Percentiles rank a stretch among this genome's conserved stretches.
These are phyloP conservation scores for Cepaea hortensis DNA, from an alignment of 2,888 invertebrate genomes.

Conservation along the genomic window DNA sequence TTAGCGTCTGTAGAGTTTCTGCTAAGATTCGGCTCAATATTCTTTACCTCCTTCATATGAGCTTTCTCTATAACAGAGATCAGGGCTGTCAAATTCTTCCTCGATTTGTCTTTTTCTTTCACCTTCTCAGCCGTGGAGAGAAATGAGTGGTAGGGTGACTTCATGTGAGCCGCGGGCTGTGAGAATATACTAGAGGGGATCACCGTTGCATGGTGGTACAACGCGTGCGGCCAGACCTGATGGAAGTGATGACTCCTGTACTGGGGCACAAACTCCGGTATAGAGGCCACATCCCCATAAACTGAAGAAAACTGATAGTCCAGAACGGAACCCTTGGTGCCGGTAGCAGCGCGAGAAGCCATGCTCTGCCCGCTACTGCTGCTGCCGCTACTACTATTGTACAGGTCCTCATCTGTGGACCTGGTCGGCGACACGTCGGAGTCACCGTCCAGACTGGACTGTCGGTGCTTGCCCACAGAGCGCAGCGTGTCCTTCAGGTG, in stretches of 20 bases:
- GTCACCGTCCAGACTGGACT: constrained; percentile 58
- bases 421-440: constrained; percentile 52
- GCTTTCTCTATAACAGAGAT: constrained; percentile 72
- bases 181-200: neutral
- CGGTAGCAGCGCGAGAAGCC: neutral
- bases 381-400: constrained; percentile 41
- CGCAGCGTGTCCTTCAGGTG: constrained; percentile 68
- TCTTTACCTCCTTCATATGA: constrained; percentile 64
- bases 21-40: constrained; percentile 56
- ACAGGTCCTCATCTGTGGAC: constrained; percentile 54
- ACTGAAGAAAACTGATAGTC: constrained; percentile 15
- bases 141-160: constrained; percentile 27
- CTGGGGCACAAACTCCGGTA: constrained; percentile 52
- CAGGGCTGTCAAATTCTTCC: constrained; percentile 73
- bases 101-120: constrained; percentile 63
- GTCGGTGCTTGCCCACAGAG: constrained; percentile 62
- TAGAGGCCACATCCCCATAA: constrained; percentile 52
- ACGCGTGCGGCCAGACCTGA: constrained; percentile 34
- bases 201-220: constrained; percentile 16
- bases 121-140: constrained; percentile 32
- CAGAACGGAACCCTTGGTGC: neutral
- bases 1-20: constrained; percentile 48
- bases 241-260: constrained; percentile 41
- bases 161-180: neutral
- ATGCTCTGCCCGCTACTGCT: constrained; percentile 4